A percentile compares a stretch with the other conserved stretches of the same genome.
These are phyloP conservation scores for Gallinago media DNA, from an alignment of 2,113 vertebrate species.

Conservation along the genomic window DNA sequence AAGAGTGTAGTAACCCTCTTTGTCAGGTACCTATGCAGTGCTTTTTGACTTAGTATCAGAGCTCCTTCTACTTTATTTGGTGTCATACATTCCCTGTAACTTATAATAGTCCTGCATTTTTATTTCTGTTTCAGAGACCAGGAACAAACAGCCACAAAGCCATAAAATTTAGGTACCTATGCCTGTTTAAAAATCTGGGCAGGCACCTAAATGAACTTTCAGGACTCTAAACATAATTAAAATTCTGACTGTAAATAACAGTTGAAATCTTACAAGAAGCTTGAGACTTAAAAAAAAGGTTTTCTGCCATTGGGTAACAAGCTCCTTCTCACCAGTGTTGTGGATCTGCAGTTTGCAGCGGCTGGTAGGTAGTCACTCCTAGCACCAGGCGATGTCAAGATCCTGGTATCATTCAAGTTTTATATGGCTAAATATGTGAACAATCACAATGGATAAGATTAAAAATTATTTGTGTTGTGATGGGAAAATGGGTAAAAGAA, in stretches of 20 bases:
- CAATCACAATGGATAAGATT: background rate
- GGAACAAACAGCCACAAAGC: background rate
- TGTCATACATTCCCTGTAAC: background rate
- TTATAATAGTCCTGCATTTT: background rate
- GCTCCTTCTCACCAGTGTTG: background rate
- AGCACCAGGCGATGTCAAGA: fast-evolving
- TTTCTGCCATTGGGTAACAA: background rate
- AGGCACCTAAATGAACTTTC: background rate
- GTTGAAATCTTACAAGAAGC: background rate
- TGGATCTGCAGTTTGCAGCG: background rate
- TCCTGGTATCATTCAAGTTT: background rate
- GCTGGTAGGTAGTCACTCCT: background rate
- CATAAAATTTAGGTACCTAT: background rate
- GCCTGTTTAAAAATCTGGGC: background rate
- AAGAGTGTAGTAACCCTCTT: background rate
- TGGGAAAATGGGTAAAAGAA: background rate
- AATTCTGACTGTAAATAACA: background rate
- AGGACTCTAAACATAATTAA: background rate
- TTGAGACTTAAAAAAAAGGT: background rate
- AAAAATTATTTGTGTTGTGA: background rate
- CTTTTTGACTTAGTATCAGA: background rate
- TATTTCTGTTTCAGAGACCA: background rate
- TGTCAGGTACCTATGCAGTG: background rate
- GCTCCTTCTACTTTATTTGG: background rate
- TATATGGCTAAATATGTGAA: background rate